Base-by-base conservation (phyloP, 2,888 invertebrate species). In the Actias luna region DNA sequence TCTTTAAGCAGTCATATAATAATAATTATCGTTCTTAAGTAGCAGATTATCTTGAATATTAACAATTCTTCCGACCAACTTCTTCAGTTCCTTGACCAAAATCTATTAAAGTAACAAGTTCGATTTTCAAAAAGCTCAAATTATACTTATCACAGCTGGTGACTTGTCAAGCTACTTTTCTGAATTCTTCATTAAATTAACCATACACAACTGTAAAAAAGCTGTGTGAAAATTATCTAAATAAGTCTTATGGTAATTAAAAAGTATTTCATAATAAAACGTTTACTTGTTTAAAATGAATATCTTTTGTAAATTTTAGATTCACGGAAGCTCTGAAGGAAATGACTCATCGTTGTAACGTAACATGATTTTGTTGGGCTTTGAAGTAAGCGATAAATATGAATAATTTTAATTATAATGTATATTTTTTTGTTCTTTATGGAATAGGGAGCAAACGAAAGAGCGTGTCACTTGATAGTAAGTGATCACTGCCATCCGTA, bases 301-400 rank as follows among this genome's bases (percentile, higher is more conserved):
- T 1, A 50, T 14, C 22, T 50, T 25, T 8, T 12, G 12, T 25
- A 50, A 50, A 25, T 22, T 50, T 46, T 46, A 46, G 2, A 22
- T 46, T 46, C 12, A 25, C 46, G 22, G 46, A 46, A 22, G 22
- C 46, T 22, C 25, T 50, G 46, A 25, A 10, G 46, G 46, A 50
- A 50, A 12, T 50, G 8, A 7, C 18, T 18, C 42, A 42, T 42
- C 42, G 25, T 50, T 46, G 46, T 25, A 22, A 25, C 14, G 25
- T 50, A 50, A 50, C 12, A 50, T 25, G 46, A 50, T 50, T 50
- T 3, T 50, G 25, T 50, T 50, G 46, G 46, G 46, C 46, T 50
- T 25, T 50, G 46, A 50, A 50, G 25, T 3, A 50, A 25, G 25
- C 46, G 2, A 50, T 50, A 22, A 46, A 46, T 46, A 18, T 25